Base-by-base conservation (phyloP, 1,140 invertebrate species). In the Nasonia longicornis region DNA sequence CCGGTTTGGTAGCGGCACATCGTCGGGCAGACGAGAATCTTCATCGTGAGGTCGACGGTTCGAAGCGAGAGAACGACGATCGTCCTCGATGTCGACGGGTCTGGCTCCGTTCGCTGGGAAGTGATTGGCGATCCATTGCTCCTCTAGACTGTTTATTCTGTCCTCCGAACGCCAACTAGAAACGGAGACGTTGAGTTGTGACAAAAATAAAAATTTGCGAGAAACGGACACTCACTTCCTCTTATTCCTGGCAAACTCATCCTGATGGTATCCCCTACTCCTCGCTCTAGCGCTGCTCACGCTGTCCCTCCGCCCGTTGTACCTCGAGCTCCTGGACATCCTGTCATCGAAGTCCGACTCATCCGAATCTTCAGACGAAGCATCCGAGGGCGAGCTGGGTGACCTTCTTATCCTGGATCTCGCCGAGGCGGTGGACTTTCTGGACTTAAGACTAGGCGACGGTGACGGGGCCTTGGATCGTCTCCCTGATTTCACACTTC, bases 401-500 rank as follows among this genome's bases (percentile, higher is more conserved):
- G 90, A 88, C 83, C 89, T 84, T 81, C 86, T 84, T 76, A 87
- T 64, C 86, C 89, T 87, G 1, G 88, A 87, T 26, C 88, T 85
- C 0, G 89, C 84, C 0, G 91, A 91, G 10, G 89, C 86, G 12
- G 91, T 86, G 0, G 94, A 94, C 83, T 94, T 94, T 35, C 94
- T 91, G 0, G 94, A 95, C 81, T 94, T 92, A 7, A 93, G 86
- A 83, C 95, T 95, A 31, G 93, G 92, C 0, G 95, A 93, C 0
- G 95, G 95, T 0, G 95, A 95, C 0, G 92, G 90, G 0, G 94
- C 92, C 79, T 94, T 92, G 0, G 93, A 93, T n/a, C 87, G 86
- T 84, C 89, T 84, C 7, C 83, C 85, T 20, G 89, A 90, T 76
- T 90, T 85, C 84, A 92, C 3, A 88, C 91, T 86, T 89, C 90